A percentile compares a stretch with the other conserved stretches of the same genome.
These are phyloP conservation scores for Uropetala carovei DNA, from an alignment of 2,888 invertebrate species.

Conservation along the genomic window DNA sequence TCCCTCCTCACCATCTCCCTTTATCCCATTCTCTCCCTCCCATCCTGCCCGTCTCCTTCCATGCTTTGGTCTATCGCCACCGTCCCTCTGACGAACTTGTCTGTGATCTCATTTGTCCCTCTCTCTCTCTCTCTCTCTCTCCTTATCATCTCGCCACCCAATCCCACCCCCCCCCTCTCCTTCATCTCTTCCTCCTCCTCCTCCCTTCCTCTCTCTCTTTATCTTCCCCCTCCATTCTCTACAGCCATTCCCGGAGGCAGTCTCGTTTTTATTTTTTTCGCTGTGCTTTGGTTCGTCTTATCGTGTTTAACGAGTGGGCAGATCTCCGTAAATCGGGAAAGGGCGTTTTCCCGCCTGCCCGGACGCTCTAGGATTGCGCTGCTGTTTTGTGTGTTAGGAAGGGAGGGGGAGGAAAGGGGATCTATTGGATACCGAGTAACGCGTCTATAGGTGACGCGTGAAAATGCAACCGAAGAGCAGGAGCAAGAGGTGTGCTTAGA, in stretches of 20 bases:
- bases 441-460: too few relatives aligned
- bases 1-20: not conserved
- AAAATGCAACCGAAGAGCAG: too few relatives aligned
- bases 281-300: not conserved
- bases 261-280: not conserved
- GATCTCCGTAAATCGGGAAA: not conserved
- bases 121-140: not conserved
- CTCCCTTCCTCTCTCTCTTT: not conserved
- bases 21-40: not conserved
- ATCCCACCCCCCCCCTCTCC: not conserved
- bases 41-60: not conserved
- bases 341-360: not conserved
- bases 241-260: not conserved
- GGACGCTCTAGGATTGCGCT: not conserved
- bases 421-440: too few relatives aligned
- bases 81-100: conserved; percentile 16
- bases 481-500: too few relatives aligned
- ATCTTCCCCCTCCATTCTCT: not conserved
- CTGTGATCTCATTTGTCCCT: not conserved
- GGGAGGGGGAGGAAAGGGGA: too few relatives aligned
- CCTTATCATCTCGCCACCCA: not conserved
- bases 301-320: not conserved
- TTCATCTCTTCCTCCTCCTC: not conserved
- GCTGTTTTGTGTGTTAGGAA: not conserved
- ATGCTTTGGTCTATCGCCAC: not conserved